Base-by-base conservation (phyloP, 2,888 invertebrate genomes). In the Teinopalpus imperialis region DNA sequence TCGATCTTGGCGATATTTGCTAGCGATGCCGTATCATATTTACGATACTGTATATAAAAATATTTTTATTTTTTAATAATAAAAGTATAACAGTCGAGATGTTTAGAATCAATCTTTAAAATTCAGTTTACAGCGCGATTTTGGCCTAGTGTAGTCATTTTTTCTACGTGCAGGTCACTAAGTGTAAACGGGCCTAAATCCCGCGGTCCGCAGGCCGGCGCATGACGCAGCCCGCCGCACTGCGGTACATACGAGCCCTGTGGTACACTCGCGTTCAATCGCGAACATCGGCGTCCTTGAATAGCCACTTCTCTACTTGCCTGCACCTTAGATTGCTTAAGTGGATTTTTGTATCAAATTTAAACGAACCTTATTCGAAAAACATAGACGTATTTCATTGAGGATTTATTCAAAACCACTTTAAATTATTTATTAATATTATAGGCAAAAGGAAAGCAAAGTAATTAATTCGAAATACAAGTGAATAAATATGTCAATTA, bases 191-290 rank as follows among this genome's bases (percentile, higher is more conserved):
- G 40, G 40, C 31, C 31, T 29, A 29, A 39, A 6, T 14, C 37
- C 31, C 40, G 21, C 30, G 30, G 23, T 31, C 40, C 40, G 40
- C 39, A 30, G 52, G 47, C 51, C 62, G 65, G 63, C 65, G 63
- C 59, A 58, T 77, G 73, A 63, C 81, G 81, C 80, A 81, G 67
- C 62, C 53, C 73, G 73, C 56, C 81, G 82, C 81, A 81, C 58
- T 82, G 82, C 82, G 82, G 73, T 69, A 78, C 69, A 59, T 51
- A 59, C 51, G 56, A 48, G 51, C 49, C 49, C 49, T 41, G 41
- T 49, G 45, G 45, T 37, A 50, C 46, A 21, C 23, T 45, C 53
- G 48, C 48, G 43, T 44, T 49, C 47, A 48, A 40, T 10, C 32
- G 39, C 57, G 51, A 44, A 43, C 49, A 53, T 53, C 42, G 44